These are phyloP conservation scores for Drosophila kikkawai DNA, from an alignment of 1,140 invertebrate species.

Conservation along the genomic window DNA sequence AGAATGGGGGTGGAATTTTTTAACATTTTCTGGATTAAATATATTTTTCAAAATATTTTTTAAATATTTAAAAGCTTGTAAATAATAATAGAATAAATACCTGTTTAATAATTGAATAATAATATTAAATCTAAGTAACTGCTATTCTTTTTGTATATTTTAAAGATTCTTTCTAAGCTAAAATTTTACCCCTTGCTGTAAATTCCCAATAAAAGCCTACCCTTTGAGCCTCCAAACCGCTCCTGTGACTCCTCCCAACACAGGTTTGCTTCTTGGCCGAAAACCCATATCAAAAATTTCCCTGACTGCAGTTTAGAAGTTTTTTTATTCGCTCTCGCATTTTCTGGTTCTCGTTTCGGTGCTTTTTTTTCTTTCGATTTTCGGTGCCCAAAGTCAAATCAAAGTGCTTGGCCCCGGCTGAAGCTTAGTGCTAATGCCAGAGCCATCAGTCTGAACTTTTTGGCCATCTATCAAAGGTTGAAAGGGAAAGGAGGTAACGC, in stretches of 20 bases:
- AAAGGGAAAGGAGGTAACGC: constrained; percentile 12
- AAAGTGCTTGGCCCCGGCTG: constrained; percentile 64
- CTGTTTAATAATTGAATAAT: accelerated
- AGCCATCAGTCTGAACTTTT: constrained; percentile 62
- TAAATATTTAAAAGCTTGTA: not conserved
- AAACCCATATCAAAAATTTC: constrained; percentile 72
- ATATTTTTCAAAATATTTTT: no score
- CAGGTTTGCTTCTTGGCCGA: constrained; percentile 32
- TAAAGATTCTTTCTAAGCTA: accelerated
- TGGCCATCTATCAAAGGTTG: constrained; percentile 62
- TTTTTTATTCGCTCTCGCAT: constrained; percentile 45
- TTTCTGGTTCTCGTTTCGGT: constrained; percentile 19
- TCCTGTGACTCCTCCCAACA: constrained; percentile 31
- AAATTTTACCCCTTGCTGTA: not conserved
- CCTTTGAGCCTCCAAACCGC: constrained; percentile 32
- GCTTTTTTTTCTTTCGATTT: constrained; percentile 2
- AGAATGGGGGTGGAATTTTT: not conserved
- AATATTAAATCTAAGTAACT: not conserved
- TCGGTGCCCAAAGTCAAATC: constrained; percentile 73
- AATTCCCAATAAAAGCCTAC: not conserved
- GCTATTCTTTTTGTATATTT: not conserved
- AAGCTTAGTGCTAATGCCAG: constrained; percentile 56
- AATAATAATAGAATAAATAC: no score
- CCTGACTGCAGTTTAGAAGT: constrained; percentile 67
- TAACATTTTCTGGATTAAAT: not conserved